Base-by-base conservation (phyloP, 2,113 vertebrate genomes). In the Xenopus borealis region DNA sequence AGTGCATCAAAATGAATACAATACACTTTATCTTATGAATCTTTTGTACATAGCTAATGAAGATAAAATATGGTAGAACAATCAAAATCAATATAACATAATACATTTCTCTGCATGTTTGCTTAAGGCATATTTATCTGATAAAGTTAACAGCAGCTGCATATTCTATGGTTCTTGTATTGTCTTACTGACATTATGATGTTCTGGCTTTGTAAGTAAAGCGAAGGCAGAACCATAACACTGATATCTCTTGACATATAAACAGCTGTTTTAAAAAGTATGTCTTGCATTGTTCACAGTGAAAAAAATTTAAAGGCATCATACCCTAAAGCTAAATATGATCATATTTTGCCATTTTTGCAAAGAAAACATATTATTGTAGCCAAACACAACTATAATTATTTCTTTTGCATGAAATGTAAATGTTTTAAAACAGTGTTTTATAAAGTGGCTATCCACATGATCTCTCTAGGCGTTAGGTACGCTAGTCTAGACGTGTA, bases 11-110 rank as follows among this genome's bases (percentile, higher is more conserved):
- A 40, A 40, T 40, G 33, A 2, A 40, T 40, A 40, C 33, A 40
- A 40, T 40, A 40, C 33, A 9, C 33, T 40, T 2, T 6, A 40
- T 40, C 33, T 3, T 40, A 40, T 40, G 33, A 40, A 40, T 40
- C 33, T 40, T n/a, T 45, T 62, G 45, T 63, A 45, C 73, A 69
- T 76, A 57, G 55, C 62, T 76, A 76, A 76, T 50, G 33, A 40
- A 40, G 33, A 13, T 50, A 50, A 63, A 76, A 62, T 69, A 69
- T 63, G 62, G 58, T 63, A 46, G 45, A 76, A 69, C 45, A 76
- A 76, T 52, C 66, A 63, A 71, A 76, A 75, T 75, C 66, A 75
- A 76, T 76, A 53, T 45, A 7, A 62, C 63, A 76, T 40, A 55
- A 52, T 8, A 62, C 57, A 62, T 75, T 19, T 75, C 13, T 11